A percentile compares a stretch with the other conserved stretches of the same genome.
phyloP scores from a whole-genome alignment of 2,797 vertebrate species.

The Parambassis ranga region DNA sequence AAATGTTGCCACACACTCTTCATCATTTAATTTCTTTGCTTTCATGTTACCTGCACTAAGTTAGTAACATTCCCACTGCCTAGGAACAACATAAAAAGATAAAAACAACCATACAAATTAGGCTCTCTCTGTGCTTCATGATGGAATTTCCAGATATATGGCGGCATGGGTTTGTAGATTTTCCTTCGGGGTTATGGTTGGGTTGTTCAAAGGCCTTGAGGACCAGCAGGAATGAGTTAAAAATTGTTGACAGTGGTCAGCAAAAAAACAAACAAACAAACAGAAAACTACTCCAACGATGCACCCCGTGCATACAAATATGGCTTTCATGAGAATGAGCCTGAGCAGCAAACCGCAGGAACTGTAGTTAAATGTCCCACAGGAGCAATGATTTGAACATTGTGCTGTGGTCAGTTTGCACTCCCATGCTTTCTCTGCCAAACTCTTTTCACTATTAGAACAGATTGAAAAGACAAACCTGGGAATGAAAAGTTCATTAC shows the following conservation, averaged over 20 bases:
- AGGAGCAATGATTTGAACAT: conserved; percentile 48
- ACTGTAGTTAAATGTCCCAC: conserved; percentile 60
- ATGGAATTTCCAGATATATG: neutral
- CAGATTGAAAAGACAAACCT: conserved; percentile 26
- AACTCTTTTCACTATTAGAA: conserved; percentile 30
- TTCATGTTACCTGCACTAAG: neutral
- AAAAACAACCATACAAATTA: neutral
- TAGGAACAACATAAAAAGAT: neutral
- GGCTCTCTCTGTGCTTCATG: neutral
- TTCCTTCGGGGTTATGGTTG: neutral
- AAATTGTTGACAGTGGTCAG: conserved; percentile 5
- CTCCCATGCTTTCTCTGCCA: conserved; percentile 26
- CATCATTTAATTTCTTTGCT: neutral
- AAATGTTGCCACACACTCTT: neutral
- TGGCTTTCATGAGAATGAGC: conserved; percentile 27
- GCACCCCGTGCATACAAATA: conserved; percentile 21
- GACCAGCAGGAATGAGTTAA: neutral
- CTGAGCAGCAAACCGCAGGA: conserved; percentile 30
- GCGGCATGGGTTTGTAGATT: neutral
- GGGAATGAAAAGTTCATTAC: neutral
- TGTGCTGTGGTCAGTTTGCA: conserved; percentile 45
- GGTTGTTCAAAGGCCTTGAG: neutral
- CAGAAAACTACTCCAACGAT: neutral
- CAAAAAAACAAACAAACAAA: conserved; percentile 1
- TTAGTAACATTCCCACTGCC: neutral